Conservation (phyloP, 2,888 invertebrate genomes). For the Ormyrus pomaceus region DNA sequence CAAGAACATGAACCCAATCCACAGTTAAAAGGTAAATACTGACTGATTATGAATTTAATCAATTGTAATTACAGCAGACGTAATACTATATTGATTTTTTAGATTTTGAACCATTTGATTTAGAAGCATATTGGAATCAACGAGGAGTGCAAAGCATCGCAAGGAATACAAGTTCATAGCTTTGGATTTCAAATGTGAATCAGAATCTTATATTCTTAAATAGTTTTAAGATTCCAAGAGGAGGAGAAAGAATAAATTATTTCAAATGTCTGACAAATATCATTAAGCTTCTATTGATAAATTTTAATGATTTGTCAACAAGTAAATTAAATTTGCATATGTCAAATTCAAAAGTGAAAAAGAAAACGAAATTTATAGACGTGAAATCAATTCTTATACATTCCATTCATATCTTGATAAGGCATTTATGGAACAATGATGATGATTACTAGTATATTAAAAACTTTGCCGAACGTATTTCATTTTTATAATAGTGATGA, state of each 20-base stretch:
- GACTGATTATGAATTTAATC: slow-evolving; percentile 1
- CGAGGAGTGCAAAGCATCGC: slow-evolving; percentile 83
- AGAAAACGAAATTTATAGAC: slow-evolving; percentile 34
- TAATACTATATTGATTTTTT: slow-evolving; percentile 59
- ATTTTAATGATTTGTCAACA: slow-evolving; percentile 47
- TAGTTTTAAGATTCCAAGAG: slow-evolving; percentile 70
- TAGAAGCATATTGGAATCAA: slow-evolving; percentile 87
- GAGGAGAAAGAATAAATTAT: slow-evolving; percentile 47
- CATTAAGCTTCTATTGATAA: slow-evolving; percentile 25
- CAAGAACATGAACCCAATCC: slow-evolving; percentile 78
- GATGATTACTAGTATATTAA: too few relatives aligned
- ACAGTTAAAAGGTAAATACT: slow-evolving; percentile 69
- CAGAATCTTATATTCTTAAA: slow-evolving; percentile 71
- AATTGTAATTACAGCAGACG: neutral
- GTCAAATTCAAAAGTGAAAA: slow-evolving; percentile 47
- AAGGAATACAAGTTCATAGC: slow-evolving; percentile 73
- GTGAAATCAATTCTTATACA: slow-evolving; percentile 42
- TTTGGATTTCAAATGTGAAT: slow-evolving; percentile 69
- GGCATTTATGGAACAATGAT: slow-evolving; percentile 39
- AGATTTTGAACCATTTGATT: slow-evolving; percentile 87
- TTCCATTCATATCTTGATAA: slow-evolving; percentile 51
- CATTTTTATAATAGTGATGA: too few relatives aligned
- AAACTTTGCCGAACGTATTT: too few relatives aligned
- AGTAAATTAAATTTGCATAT: slow-evolving; percentile 31
- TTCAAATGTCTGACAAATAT: slow-evolving; percentile 45